Conservation (phyloP, 2,113 vertebrate species). For the Cranoglanis bouderius region DNA sequence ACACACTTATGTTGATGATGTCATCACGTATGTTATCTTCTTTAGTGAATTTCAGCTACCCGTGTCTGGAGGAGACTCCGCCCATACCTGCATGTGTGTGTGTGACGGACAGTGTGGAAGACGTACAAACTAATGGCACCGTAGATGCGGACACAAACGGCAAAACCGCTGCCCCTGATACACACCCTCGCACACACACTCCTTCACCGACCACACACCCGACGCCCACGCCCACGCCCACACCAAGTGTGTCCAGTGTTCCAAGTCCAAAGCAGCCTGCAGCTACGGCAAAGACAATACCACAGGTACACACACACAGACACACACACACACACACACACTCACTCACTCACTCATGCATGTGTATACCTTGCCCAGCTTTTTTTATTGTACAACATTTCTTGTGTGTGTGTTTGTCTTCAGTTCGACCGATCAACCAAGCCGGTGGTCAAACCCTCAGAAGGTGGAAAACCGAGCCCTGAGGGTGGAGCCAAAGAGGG, state of each 20-base stretch:
- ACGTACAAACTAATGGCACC: constrained; percentile 64
- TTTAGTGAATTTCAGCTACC: constrained; percentile 95
- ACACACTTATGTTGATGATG: not conserved
- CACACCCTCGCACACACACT: not conserved
- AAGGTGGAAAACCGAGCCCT: constrained; percentile 65
- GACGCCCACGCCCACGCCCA: constrained; percentile 47
- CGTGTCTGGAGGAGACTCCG: constrained; percentile 84
- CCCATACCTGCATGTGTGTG: constrained; percentile 69
- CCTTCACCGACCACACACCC: constrained; percentile 45
- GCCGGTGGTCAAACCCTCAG: constrained; percentile 72
- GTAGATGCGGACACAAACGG: constrained; percentile 43
- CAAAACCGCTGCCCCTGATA: constrained; percentile 60
- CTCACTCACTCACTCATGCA: not conserved
- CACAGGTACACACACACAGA: constrained; percentile 76
- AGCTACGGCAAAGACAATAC: constrained; percentile 72
- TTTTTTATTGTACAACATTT: not conserved
- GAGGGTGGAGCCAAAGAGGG: constrained; percentile 67
- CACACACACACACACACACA: not conserved
- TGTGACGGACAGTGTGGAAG: constrained; percentile 6
- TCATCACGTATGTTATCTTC: not conserved
- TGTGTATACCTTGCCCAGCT: not conserved
- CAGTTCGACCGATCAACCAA: constrained; percentile 94
- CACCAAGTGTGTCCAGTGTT: constrained; percentile 49
- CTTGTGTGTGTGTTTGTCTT: not conserved
- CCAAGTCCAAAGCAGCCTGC: constrained; percentile 63